These are phyloP conservation scores for Illadopsis cleaveri DNA, from an alignment of 2,113 vertebrate genomes.

Conservation along the genomic window DNA sequence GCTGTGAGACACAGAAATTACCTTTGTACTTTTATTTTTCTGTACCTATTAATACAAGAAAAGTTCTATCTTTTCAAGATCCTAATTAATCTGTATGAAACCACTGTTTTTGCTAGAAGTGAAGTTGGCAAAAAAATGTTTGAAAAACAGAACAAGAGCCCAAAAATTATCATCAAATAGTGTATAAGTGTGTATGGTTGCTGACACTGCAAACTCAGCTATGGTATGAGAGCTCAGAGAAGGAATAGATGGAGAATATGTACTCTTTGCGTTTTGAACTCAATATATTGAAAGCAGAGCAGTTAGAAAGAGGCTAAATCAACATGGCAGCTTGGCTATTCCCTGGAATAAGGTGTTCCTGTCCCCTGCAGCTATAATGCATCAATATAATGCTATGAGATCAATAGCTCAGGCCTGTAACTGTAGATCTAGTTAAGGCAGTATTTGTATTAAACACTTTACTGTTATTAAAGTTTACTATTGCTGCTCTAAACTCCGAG, in stretches of 20 bases:
- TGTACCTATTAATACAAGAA: not conserved
- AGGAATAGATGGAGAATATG: not conserved
- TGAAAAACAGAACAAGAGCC: not conserved
- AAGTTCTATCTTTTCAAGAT: not conserved
- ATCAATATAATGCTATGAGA: not conserved
- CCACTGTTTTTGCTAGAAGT: not conserved
- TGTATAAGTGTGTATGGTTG: not conserved
- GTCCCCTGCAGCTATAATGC: not conserved
- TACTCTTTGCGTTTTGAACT: not conserved
- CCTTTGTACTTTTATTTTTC: not conserved
- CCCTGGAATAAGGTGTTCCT: constrained; percentile 2
- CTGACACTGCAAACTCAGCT: not conserved
- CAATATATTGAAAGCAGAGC: not conserved
- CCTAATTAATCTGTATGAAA: not conserved
- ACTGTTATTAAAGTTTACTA: constrained; percentile 18
- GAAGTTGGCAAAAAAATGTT: not conserved
- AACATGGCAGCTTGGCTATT: not conserved
- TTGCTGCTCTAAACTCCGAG: not conserved
- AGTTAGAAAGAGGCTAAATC: not conserved
- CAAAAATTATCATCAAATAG: not conserved
- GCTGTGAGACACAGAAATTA: not conserved
- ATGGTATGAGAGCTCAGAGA: not conserved
- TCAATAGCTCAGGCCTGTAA: constrained; percentile 17
- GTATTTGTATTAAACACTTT: constrained; percentile 23
- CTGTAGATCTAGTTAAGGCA: not conserved